Evolutionary conservation across 2,113 vertebrate genomes (phyloP).

Genomic region (Rhynchopsitta pachyrhyncha): DNA sequence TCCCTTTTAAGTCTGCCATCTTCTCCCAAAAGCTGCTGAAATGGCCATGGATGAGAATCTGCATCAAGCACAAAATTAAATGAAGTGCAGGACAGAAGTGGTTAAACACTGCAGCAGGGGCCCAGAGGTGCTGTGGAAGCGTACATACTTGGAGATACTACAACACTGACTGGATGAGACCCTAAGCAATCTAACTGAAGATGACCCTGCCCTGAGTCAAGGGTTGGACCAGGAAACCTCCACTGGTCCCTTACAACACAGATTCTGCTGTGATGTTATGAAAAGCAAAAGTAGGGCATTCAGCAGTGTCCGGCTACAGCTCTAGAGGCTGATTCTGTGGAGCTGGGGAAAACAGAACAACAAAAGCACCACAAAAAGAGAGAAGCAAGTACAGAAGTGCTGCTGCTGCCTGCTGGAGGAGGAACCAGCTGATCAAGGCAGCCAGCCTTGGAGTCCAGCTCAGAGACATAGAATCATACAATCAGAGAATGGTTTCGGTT

Average conservation of each 20-base stretch:
- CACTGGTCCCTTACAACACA: neutral
- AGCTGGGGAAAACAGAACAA: neutral
- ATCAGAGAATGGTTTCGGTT: neutral
- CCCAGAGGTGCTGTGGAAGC: neutral
- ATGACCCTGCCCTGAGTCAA: neutral
- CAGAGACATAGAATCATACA: neutral
- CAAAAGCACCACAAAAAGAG: neutral
- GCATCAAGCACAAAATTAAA: neutral
- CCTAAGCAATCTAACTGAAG: neutral
- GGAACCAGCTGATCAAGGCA: neutral
- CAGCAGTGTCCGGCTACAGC: neutral
- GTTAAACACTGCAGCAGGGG: neutral
- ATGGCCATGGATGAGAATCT: neutral
- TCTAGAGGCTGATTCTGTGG: neutral
- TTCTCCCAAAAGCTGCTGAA: neutral
- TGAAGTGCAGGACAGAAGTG: neutral
- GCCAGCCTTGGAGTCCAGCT: neutral
- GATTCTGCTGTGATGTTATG: neutral
- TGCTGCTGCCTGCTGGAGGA: neutral
- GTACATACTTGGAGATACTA: neutral
- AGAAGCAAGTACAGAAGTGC: neutral
- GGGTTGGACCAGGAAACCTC: accelerated
- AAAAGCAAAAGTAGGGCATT: neutral
- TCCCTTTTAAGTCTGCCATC: neutral
- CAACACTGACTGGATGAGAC: neutral